Conservation (phyloP, 2,888 invertebrate species). For the Volucella inflata region DNA sequence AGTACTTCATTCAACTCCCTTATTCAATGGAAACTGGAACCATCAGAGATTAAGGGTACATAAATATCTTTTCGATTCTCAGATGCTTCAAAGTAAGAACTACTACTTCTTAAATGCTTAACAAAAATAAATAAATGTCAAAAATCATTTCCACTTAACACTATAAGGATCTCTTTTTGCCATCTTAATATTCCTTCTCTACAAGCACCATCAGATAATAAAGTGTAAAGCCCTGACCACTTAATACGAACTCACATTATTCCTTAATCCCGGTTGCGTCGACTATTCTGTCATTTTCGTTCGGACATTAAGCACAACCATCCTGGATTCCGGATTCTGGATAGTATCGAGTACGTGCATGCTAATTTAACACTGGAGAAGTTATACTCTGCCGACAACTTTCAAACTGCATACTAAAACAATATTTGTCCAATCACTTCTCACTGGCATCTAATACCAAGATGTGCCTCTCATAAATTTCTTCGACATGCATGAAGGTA, state of each 20-base stretch:
- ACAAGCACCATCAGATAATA: background rate
- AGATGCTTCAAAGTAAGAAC: too few species aligned
- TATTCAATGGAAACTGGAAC: too few species aligned
- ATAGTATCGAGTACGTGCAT: slow-evolving; percentile 59
- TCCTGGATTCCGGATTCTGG: slow-evolving; percentile 10
- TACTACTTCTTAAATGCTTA: too few species aligned
- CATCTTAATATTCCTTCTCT: too few species aligned
- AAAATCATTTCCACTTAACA: too few species aligned
- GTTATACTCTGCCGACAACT: slow-evolving; percentile 65
- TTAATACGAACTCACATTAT: slow-evolving; percentile 52
- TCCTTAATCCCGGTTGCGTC: slow-evolving; percentile 57
- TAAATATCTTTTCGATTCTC: too few species aligned
- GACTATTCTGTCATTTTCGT: slow-evolving; percentile 22
- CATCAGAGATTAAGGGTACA: too few species aligned
- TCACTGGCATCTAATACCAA: slow-evolving; percentile 37
- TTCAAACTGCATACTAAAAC: slow-evolving; percentile 69
- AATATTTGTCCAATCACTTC: slow-evolving; percentile 75
- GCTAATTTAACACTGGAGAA: slow-evolving; percentile 58
- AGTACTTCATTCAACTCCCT: too few species aligned
- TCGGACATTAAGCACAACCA: slow-evolving; percentile 23
- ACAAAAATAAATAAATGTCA: too few species aligned
- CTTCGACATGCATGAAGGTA: slow-evolving; percentile 69
- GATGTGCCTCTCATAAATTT: slow-evolving; percentile 68
- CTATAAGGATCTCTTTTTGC: too few species aligned
- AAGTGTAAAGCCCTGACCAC: slow-evolving; percentile 45